Evolutionary conservation across 2,797 vertebrate genomes (phyloP).

Genomic region (Onychomys torridus): DNA sequence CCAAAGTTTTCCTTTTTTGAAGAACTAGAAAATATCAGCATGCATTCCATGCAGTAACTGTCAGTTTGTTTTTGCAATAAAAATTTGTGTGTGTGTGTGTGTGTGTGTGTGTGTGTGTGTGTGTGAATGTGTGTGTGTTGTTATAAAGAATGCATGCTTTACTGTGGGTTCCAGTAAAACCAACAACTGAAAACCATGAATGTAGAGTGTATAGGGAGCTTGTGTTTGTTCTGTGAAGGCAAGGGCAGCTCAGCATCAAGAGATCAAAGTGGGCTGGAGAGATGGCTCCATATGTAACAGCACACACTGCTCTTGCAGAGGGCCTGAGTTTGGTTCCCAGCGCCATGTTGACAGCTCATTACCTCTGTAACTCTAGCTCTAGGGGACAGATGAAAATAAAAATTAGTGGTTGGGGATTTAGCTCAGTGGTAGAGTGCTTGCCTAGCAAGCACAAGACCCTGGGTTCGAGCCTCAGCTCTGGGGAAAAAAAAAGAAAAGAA

Average conservation of each 20-base stretch:
- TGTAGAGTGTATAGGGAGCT: background rate
- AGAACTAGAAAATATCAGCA: background rate
- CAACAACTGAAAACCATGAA: background rate
- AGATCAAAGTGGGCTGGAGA: background rate
- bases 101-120: background rate
- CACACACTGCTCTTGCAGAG: background rate
- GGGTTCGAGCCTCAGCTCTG: too few species aligned
- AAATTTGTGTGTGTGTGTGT: background rate
- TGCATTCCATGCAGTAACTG: background rate
- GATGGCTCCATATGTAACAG: too few species aligned
- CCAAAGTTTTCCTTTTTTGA: background rate
- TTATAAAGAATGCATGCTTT: conserved; percentile 13
- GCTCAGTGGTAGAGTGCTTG: too few species aligned
- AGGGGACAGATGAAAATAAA: background rate
- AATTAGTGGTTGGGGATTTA: too few species aligned
- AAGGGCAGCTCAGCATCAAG: background rate
- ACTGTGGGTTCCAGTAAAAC: background rate
- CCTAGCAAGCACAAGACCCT: too few species aligned
- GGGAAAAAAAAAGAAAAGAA: too few species aligned
- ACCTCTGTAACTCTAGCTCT: background rate
- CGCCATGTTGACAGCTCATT: background rate
- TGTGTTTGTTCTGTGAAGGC: background rate
- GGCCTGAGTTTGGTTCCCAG: background rate
- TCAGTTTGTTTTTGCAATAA: background rate
- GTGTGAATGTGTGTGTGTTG: background rate